Evolutionary conservation across 2,888 invertebrate species (phyloP).

Genomic region (Microctonus hyperodae): DNA sequence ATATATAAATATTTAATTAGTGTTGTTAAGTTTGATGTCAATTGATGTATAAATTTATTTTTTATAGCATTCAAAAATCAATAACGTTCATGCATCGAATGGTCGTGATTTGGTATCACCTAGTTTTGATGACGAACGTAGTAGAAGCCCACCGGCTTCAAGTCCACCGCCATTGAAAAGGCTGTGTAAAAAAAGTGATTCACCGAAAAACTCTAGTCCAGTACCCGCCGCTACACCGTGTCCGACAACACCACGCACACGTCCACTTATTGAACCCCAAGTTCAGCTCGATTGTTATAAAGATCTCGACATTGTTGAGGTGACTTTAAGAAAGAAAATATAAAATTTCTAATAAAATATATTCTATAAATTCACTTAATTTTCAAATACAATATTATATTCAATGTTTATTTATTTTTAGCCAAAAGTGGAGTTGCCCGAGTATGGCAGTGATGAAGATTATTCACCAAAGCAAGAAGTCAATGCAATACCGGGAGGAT

Average conservation of each 20-base stretch:
- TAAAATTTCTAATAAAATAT: not conserved
- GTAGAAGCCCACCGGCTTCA: slow-evolving; percentile 60
- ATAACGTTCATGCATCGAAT: slow-evolving; percentile 60
- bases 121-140: slow-evolving; percentile 60
- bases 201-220: slow-evolving; percentile 63
- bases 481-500: slow-evolving; percentile 59
- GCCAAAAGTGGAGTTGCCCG: slow-evolving; percentile 78
- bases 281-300: slow-evolving; percentile 63
- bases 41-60: not conserved
- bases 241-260: slow-evolving; percentile 57
- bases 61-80: slow-evolving; percentile 58
- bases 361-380: not conserved
- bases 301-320: slow-evolving; percentile 62
- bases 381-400: not conserved
- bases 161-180: slow-evolving; percentile 62
- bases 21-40: not conserved
- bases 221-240: slow-evolving; percentile 53
- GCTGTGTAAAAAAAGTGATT: slow-evolving; percentile 62
- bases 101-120: slow-evolving; percentile 61
- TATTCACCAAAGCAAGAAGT: slow-evolving; percentile 60
- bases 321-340: slow-evolving; percentile 32
- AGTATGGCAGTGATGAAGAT: slow-evolving; percentile 77
- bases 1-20: slow-evolving; percentile 1
- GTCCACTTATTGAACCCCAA: slow-evolving; percentile 61
- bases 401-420: slow-evolving; percentile 54